These are phyloP conservation scores for Melanostoma mellinum DNA, from an alignment of 2,888 invertebrate genomes.

Conservation along the genomic window DNA sequence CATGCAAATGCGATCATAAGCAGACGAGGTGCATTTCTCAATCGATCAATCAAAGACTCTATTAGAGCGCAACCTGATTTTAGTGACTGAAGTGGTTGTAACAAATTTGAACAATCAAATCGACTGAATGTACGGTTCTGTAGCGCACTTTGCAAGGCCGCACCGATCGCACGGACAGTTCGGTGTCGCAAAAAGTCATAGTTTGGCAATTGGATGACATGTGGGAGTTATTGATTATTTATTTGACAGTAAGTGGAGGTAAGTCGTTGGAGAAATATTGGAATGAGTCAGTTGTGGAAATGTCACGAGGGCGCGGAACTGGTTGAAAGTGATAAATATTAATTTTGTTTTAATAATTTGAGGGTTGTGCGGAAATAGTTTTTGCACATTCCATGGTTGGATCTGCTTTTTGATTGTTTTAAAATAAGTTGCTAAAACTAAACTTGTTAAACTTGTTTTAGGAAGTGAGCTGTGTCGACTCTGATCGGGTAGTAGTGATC, in stretches of 20 bases:
- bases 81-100: slow-evolving; percentile 16
- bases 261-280: slow-evolving; percentile 20
- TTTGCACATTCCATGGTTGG: neutral
- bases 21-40: slow-evolving; percentile 18
- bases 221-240: slow-evolving; percentile 24
- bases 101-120: slow-evolving; percentile 12
- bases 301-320: neutral
- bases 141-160: slow-evolving; percentile 24
- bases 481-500: too few relatives aligned
- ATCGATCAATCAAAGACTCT: slow-evolving; percentile 48
- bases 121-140: neutral
- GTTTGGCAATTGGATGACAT: slow-evolving; percentile 33
- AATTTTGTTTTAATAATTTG: slow-evolving; percentile 12
- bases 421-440: too few relatives aligned
- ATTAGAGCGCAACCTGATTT: slow-evolving; percentile 55
- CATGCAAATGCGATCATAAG: slow-evolving; percentile 29
- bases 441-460: too few relatives aligned
- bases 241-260: slow-evolving; percentile 20
- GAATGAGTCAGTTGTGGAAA: slow-evolving; percentile 22
- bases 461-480: too few relatives aligned
- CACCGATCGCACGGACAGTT: neutral
- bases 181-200: slow-evolving; percentile 17
- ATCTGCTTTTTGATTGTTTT: neutral
- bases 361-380: neutral
- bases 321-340: neutral